A percentile compares a stretch with the other conserved stretches of the same genome.
Conservation (phyloP, 2,797 vertebrate species). For the Denticeps clupeoides region DNA sequence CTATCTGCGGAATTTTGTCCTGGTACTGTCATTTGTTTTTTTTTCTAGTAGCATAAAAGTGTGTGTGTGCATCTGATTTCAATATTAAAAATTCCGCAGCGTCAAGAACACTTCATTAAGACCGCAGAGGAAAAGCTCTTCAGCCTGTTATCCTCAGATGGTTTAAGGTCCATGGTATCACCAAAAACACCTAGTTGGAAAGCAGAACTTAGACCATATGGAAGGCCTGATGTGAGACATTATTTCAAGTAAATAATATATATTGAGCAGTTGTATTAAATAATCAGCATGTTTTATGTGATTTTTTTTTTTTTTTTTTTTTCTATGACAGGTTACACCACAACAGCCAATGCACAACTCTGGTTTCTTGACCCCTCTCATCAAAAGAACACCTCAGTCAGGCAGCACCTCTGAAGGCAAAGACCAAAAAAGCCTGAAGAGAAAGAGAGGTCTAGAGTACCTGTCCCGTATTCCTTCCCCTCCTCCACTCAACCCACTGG, state of each 20-base stretch:
- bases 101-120: slow-evolving; percentile 56
- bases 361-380: slow-evolving; percentile 41
- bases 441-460: slow-evolving; percentile 72
- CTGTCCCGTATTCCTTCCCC: slow-evolving; percentile 72
- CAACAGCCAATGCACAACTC: slow-evolving; percentile 34
- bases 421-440: slow-evolving; percentile 61
- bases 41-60: too few species aligned
- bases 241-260: too few species aligned
- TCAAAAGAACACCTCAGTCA: slow-evolving; percentile 22
- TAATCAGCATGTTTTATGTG: too few species aligned
- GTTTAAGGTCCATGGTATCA: slow-evolving; percentile 32
- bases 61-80: not conserved
- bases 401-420: slow-evolving; percentile 30
- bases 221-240: too few species aligned
- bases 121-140: slow-evolving; percentile 66
- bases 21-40: slow-evolving; percentile 55
- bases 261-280: too few species aligned
- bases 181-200: slow-evolving; percentile 35
- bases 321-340: too few species aligned
- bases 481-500: slow-evolving; percentile 60
- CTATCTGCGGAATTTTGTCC: slow-evolving; percentile 54
- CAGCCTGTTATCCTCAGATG: slow-evolving; percentile 42
- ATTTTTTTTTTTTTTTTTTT: too few species aligned
- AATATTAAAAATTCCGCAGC: slow-evolving; percentile 29
- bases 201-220: slow-evolving; percentile 23